Evolutionary conservation across 2,888 invertebrate genomes (phyloP), one percentile per base, ranked within the genome.

Genomic region (Drosophila melanosoma): DNA sequence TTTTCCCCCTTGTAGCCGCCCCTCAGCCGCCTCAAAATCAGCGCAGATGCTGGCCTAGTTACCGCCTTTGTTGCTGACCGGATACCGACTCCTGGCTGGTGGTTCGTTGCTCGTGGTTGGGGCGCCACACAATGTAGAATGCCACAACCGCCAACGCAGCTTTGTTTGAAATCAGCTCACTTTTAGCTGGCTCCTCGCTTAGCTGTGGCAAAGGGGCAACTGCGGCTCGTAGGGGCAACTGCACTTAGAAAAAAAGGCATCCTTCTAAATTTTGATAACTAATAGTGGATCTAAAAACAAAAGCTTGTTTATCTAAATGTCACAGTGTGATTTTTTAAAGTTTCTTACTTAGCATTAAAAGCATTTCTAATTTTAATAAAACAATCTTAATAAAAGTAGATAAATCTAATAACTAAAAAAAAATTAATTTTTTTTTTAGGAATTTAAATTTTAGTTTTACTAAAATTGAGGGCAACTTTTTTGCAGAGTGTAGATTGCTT

Each of bases 121-220:
- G 15, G 45, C 45, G 23, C 69, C 71, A 76, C 78, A 82, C 82
- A 84, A 82, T 79, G 82, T 79, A 78, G 74, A 81, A 78, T 84
- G 70, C 84, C 81, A 69, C 75, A 68, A 58, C 51, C 62, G 67
- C 71, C 69, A 56, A 57, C 79, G 64, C 75, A 68, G 83, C 83
- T 87, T 83, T 83, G 83, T 83, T 80, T 77, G 76, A 89, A 87
- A 85, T 87, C 85, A 87, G 82, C 87, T 87, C 83, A 80, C 83
- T 87, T 86, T 87, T 77, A 76, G 88, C 65, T 79, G 71, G 79
- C 61, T 66, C n/a, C 23, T 29, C 54, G 61, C 59, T 69, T 64
- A 69, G 51, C 58, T 53, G 60, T 45, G 69, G 54, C 59, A 65
- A 62, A 54, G 69, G 49, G 75, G 80, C 69, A 80, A 63, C 79